Evolutionary conservation across 64 coral and sea anemone species (phyloP).

Genomic region (Catalaphyllia jardinei): DNA sequence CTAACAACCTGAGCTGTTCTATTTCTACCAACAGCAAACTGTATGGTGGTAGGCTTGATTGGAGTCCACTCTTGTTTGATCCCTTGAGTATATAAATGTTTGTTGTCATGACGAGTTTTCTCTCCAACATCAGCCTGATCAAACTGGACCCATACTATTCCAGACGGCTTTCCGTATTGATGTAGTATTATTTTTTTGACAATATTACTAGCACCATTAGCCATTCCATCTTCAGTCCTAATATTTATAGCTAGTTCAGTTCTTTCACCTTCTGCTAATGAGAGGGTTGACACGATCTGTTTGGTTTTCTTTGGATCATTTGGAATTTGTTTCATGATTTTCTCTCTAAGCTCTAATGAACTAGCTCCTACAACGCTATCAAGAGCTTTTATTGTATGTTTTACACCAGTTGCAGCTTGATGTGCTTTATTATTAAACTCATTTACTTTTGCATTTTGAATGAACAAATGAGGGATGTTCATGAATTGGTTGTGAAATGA

Average conservation of each 20-base stretch:
- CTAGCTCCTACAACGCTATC: neutral
- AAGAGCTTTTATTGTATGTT: slow-evolving; percentile 54
- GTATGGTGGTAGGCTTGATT: slow-evolving; percentile 55
- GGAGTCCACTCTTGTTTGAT: slow-evolving; percentile 51
- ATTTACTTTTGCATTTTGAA: slow-evolving; percentile 49
- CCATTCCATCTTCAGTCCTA: slow-evolving; percentile 42
- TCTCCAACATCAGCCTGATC: slow-evolving; percentile 37
- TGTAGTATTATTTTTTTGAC: slow-evolving; percentile 38
- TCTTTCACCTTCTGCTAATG: slow-evolving; percentile 35
- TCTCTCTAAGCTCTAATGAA: slow-evolving; percentile 49
- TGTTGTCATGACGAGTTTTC: slow-evolving; percentile 49
- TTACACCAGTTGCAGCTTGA: slow-evolving; percentile 29
- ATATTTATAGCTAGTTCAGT: slow-evolving; percentile 50
- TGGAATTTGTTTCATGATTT: slow-evolving; percentile 42
- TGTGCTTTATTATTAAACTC: slow-evolving; percentile 43
- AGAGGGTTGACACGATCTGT: slow-evolving; percentile 12
- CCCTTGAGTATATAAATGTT: slow-evolving; percentile 26
- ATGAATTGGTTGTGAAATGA: neutral
- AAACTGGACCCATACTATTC: slow-evolving; percentile 56
- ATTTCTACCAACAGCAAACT: slow-evolving; percentile 60
- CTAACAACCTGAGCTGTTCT: slow-evolving; percentile 47
- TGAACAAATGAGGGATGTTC: slow-evolving; percentile 25
- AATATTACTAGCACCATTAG: slow-evolving; percentile 42
- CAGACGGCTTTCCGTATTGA: slow-evolving; percentile 36
- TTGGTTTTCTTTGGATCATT: slow-evolving; percentile 51